phyloP scores from a whole-genome alignment of 1,140 invertebrate species.

The Aphis craccivora region DNA sequence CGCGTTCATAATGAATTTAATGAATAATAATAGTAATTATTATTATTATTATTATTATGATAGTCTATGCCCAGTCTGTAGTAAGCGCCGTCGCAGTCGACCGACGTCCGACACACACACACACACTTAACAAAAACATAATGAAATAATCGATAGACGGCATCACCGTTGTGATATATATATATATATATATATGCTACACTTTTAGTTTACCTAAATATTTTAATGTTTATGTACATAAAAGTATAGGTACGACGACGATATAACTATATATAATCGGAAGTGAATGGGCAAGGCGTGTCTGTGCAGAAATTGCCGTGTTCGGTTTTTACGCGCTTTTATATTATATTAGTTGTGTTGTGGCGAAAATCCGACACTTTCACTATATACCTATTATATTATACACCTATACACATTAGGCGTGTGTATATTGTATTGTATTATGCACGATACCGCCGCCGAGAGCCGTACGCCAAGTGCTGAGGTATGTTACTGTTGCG shows the following conservation, averaged over 20 bases:
- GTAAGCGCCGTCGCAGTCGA: not conserved
- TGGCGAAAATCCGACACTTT: constrained; percentile 34
- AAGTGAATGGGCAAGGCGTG: constrained; percentile 40
- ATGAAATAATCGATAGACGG: not conserved
- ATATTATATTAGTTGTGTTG: constrained; percentile 21
- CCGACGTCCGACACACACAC: not conserved
- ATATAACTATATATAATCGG: constrained; percentile 2
- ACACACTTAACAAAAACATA: too few species aligned
- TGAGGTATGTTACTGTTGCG: not conserved
- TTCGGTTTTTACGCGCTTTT: constrained; percentile 8
- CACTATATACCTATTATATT: not conserved
- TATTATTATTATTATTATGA: not conserved
- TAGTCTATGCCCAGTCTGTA: not conserved
- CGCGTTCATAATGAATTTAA: not conserved
- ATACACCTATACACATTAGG: not conserved
- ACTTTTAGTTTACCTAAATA: not conserved
- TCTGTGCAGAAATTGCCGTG: constrained; percentile 12
- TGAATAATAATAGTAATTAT: not conserved
- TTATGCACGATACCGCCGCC: not conserved
- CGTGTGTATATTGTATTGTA: not conserved
- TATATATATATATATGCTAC: not conserved
- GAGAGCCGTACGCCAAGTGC: not conserved
- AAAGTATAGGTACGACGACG: not conserved
- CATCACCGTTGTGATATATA: not conserved
- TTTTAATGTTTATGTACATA: not conserved